phyloP scores from a whole-genome alignment of 1,140 invertebrate species.

The Pachypsylla venusta region DNA sequence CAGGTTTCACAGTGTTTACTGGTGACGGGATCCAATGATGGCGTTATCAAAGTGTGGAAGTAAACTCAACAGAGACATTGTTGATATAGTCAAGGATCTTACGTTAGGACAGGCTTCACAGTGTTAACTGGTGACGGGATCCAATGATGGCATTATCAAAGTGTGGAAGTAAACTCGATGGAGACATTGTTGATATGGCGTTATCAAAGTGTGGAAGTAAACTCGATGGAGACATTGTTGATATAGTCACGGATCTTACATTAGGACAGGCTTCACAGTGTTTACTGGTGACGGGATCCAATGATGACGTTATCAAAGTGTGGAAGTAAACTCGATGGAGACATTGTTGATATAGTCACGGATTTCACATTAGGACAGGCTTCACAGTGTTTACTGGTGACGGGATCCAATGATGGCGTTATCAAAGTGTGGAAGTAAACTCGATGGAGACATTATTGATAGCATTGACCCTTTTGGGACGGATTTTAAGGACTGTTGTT shows the following conservation, averaged over 20 bases:
- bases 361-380: conserved; percentile 64
- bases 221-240: conserved; percentile 30
- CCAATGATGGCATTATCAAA: conserved; percentile 81
- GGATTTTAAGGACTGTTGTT: too few relatives aligned
- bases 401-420: conserved; percentile 69
- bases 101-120: conserved; percentile 59
- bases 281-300: conserved; percentile 60
- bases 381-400: conserved; percentile 57
- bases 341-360: conserved; percentile 48
- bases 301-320: conserved; percentile 81
- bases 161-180: conserved; percentile 61
- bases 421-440: conserved; percentile 84
- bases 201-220: conserved; percentile 88
- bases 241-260: conserved; percentile 64
- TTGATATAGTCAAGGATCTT: conserved; percentile 67
- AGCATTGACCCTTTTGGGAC: too few relatives aligned
- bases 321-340: conserved; percentile 53
- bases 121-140: conserved; percentile 57
- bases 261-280: conserved; percentile 61
- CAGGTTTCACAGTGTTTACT: conserved; percentile 60
- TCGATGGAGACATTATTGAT: too few relatives aligned
- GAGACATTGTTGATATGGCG: conserved; percentile 39
- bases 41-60: conserved; percentile 86
- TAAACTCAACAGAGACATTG: too few relatives aligned
- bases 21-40: conserved; percentile 65